Percentiles rank a stretch among this genome's conserved stretches.
These are phyloP conservation scores for Epiblema foenella DNA, from an alignment of 2,888 invertebrate species.

Conservation along the genomic window DNA sequence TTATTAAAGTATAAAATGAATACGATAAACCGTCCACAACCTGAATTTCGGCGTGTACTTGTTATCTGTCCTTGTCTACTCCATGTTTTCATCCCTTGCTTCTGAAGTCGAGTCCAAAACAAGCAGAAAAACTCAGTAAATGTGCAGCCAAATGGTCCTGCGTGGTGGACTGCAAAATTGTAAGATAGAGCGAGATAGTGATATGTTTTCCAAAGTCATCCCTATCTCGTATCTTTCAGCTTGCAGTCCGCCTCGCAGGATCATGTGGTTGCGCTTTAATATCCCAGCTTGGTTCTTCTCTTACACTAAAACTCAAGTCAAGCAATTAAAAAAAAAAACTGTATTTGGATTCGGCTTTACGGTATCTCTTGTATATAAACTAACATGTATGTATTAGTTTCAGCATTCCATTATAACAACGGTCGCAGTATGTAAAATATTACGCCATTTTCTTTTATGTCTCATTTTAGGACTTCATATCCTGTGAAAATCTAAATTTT, in stretches of 20 bases:
- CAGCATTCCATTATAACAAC: constrained; percentile 43
- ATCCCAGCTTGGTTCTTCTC: background rate
- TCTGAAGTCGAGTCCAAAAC: constrained; percentile 19
- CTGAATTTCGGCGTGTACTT: background rate
- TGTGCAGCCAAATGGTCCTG: background rate
- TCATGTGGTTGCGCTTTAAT: background rate
- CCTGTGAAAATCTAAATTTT: background rate
- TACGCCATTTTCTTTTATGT: background rate
- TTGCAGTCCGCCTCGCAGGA: background rate
- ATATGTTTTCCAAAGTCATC: background rate
- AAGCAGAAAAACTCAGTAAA: background rate
- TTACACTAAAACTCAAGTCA: too few species aligned
- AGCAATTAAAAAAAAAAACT: background rate
- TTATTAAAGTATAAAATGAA: background rate
- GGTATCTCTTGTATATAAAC: constrained; percentile 44
- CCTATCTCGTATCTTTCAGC: background rate
- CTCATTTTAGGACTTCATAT: background rate
- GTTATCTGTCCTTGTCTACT: constrained; percentile 20
- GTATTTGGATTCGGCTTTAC: constrained; percentile 12
- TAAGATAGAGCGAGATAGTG: background rate
- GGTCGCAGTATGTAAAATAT: constrained; percentile 65
- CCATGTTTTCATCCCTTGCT: constrained; percentile 18
- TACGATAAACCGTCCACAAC: constrained; percentile 1
- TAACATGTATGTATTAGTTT: constrained; percentile 49
- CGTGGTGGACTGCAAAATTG: too few species aligned